Base-by-base conservation (phyloP, 2,797 vertebrate species). In the Cossypha niveicapilla region DNA sequence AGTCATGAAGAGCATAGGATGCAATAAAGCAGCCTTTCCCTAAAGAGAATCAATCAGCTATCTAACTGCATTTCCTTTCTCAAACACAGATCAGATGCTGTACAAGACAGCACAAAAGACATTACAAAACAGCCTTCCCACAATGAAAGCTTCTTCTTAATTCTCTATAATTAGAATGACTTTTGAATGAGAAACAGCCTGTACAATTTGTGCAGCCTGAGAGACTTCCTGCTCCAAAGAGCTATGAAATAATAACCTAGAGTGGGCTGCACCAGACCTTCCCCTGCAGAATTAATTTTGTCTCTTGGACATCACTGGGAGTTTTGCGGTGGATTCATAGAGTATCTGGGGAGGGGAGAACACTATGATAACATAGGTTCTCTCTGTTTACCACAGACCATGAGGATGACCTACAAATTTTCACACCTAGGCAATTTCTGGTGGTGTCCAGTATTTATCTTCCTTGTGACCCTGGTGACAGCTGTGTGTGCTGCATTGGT, bases 131-230 rank as follows among this genome's bases (percentile, higher is more conserved):
- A 88, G 84, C 47, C 70, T 92, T 86, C 58, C 70, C 56, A 93
- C 93, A 96, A 81, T 78, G 90, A 88, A 93, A 90, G 91, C 90
- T 30, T 96, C 89, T 83, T 93, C 90, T 73, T 92, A 94, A 95
- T 90, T 93, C 72, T 86, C 95, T 95, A 92, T 95, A 95, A 94
- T 94, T 96, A 96, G 95, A 96, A 90, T 90, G 82, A 96, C 90
- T 96, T 95, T 68, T 96, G 91, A 94, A 96, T 84, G 92, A 92
- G 88, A 94, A 94, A 79, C 92, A 95, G 91, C 48, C 89, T 91
- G 95, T 90, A 93, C 95, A 90, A 82, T 91, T 91, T 91, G 79
- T 88, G 73, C 85, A 92, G 95, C 90, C 82, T 73, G 61, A 51
- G 50, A 95, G 85, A 90, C 87, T 93, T 93, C 90, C 91, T 92